Evolutionary conservation across 2,797 vertebrate species (phyloP), one percentile per base, ranked within the genome.

Genomic region (Sebastes flavidus): DNA sequence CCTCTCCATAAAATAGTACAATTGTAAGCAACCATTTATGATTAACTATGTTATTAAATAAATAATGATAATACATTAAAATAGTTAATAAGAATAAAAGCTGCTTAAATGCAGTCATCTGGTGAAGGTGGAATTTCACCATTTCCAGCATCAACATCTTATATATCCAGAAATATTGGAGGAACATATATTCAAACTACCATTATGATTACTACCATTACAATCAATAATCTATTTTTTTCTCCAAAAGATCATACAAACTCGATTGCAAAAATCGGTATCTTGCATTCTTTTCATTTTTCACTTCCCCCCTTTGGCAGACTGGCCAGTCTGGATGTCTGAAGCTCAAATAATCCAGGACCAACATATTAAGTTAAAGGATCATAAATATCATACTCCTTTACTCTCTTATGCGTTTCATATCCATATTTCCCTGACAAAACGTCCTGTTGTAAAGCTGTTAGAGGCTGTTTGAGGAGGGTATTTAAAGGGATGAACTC

Each of bases 401-500:
- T 80, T 73, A n/a, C 46, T 59, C 20, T 52, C 22, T 49, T 30
- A 24, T 83, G 62, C 65, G 4, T 68, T 82, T 77, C 36, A 71
- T 49, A 75, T 74, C 63, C 72, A 71, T 56, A 87, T 87, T 85
- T 76, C 72, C 80, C 77, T 73, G 65, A 87, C 79, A 86, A 89
- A 81, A 42, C 12, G 1, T 58, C 16, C 32, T 1, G 65, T 58
- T 74, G 74, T 81, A 85, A 89, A 85, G 88, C 88, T 24, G 65
- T 70, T 80, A 61, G 81, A 80, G 68, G 82, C 89, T 72, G 66
- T 90, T 81, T 77, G 61, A 68, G 65, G 82, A 78, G 61, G 72
- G 72, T 52, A 68, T 84, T 84, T 82, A 83, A 78, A 79, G 76
- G 90, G 93, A 90, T 90, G 81, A 88, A 87, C 67, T 78, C 68